phyloP scores from a whole-genome alignment of 2,888 invertebrate genomes.

The Coremacera marginata region DNA sequence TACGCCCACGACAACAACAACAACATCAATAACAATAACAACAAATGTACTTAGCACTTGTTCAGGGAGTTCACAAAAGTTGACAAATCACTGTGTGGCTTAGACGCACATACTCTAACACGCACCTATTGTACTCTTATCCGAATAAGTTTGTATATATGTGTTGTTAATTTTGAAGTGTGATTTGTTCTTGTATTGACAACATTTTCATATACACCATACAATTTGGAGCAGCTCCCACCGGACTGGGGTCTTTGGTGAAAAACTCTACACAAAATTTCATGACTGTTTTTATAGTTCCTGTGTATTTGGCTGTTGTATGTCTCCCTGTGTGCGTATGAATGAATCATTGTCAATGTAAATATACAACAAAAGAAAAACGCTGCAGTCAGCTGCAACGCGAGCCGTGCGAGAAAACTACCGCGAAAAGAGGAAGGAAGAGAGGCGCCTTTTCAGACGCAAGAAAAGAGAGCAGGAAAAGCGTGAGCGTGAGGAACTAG shows the following conservation, averaged over 20 bases:
- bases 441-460: too few relatives aligned
- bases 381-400: too few relatives aligned
- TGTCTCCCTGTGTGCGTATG: neutral
- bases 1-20: too few relatives aligned
- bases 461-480: too few relatives aligned
- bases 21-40: conserved; percentile 49
- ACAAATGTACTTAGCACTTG: conserved; percentile 60
- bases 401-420: too few relatives aligned
- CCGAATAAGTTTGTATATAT: neutral
- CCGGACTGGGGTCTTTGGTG: too few relatives aligned
- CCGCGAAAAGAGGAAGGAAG: too few relatives aligned
- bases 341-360: neutral
- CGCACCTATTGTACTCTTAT: neutral
- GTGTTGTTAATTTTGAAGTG: neutral
- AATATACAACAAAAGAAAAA: neutral
- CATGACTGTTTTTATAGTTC: neutral
- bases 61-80: conserved; percentile 50
- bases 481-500: too few relatives aligned
- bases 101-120: neutral
- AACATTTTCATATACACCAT: neutral
- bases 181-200: neutral
- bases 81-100: conserved; percentile 61
- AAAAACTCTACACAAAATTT: too few relatives aligned
- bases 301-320: neutral
- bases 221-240: neutral